These are phyloP conservation scores for Rhopalosiphum padi DNA, from an alignment of 1,140 invertebrate genomes.

Conservation along the genomic window DNA sequence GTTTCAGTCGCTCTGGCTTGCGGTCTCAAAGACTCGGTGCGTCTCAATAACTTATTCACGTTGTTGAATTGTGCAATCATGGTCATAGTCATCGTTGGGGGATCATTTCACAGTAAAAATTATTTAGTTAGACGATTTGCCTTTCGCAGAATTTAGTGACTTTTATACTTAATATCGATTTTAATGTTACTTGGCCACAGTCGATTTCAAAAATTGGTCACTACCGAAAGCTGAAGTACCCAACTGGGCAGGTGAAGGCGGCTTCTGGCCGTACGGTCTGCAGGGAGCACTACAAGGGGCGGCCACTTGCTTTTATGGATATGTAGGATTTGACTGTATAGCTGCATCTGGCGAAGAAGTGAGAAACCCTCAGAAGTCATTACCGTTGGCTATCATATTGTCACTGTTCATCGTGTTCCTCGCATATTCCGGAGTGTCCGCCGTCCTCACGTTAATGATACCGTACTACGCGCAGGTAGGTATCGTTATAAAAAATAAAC, in stretches of 20 bases:
- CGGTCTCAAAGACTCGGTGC: slow-evolving; percentile 83
- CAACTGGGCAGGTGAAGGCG: slow-evolving; percentile 71
- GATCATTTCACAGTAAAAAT: slow-evolving; percentile 73
- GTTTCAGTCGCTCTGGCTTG: slow-evolving; percentile 65
- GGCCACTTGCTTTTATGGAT: slow-evolving; percentile 86
- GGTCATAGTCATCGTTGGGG: slow-evolving; percentile 81
- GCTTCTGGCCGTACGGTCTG: slow-evolving; percentile 84
- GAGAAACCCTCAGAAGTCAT: slow-evolving; percentile 69
- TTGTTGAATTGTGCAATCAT: slow-evolving; percentile 83
- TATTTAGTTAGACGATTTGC: neutral
- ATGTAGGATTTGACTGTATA: slow-evolving; percentile 89
- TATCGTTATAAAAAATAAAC: neutral
- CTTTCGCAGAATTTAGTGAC: neutral
- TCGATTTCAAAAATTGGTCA: slow-evolving; percentile 73
- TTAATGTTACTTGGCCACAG: slow-evolving; percentile 61
- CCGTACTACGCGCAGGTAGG: slow-evolving; percentile 71
- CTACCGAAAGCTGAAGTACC: slow-evolving; percentile 69
- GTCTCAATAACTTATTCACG: slow-evolving; percentile 85
- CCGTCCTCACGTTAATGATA: slow-evolving; percentile 84
- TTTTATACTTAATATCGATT: neutral
- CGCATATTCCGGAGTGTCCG: slow-evolving; percentile 73
- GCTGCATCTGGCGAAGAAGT: slow-evolving; percentile 76
- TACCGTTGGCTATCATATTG: slow-evolving; percentile 70
- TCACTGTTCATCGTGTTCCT: slow-evolving; percentile 67
- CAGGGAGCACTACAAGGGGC: slow-evolving; percentile 81